Evolutionary conservation across 2,113 vertebrate genomes (phyloP).

Genomic region (Alethe castanea): DNA sequence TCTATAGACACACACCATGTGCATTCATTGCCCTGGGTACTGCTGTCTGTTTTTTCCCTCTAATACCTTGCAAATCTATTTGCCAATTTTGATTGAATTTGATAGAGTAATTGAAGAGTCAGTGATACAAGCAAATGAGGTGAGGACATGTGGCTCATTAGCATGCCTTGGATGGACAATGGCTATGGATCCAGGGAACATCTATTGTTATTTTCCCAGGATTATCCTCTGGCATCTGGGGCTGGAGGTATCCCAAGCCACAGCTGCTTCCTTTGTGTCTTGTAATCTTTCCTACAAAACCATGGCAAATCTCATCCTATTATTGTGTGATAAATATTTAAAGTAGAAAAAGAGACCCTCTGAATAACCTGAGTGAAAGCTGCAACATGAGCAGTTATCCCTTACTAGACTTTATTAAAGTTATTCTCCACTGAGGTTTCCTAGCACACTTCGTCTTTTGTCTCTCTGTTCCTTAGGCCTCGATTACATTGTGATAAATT

Average conservation of each 20-base stretch:
- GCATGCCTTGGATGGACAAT: neutral
- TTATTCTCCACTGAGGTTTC: neutral
- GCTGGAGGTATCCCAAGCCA: neutral
- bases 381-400: rapidly evolving
- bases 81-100: neutral
- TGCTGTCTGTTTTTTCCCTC: neutral
- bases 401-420: neutral
- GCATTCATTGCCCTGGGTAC: neutral
- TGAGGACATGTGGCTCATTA: neutral
- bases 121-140: neutral
- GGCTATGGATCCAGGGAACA: neutral
- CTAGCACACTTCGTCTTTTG: neutral
- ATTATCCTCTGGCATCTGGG: neutral
- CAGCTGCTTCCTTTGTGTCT: neutral
- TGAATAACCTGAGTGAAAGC: neutral
- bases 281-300: neutral
- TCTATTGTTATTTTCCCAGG: neutral
- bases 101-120: neutral
- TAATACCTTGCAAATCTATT: neutral
- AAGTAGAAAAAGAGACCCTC: neutral
- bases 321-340: neutral
- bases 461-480: neutral
- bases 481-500: neutral
- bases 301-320: neutral
- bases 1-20: neutral